Conservation (phyloP, 2,113 vertebrate genomes). For the Tachuris rubrigastra region DNA sequence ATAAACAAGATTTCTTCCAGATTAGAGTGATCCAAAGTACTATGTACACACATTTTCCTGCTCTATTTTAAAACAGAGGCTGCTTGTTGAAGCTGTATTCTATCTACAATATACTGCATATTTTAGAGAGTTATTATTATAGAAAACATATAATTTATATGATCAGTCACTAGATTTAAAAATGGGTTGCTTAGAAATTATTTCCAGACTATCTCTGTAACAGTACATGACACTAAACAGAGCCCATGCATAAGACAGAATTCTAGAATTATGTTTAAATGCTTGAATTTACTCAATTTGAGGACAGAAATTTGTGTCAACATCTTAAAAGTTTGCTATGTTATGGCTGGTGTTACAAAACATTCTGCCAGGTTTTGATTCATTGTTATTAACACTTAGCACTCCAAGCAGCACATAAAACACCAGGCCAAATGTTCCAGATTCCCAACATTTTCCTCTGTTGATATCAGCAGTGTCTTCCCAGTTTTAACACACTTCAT, state of each 20-base stretch:
- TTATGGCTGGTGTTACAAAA: background rate
- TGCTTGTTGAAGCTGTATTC: background rate
- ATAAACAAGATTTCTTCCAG: background rate
- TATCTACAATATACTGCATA: background rate
- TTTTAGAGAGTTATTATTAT: background rate
- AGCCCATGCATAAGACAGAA: background rate
- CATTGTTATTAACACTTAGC: constrained; percentile 11
- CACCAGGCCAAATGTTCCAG: constrained; percentile 20
- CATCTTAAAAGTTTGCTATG: background rate
- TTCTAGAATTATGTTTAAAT: background rate
- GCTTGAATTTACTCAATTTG: background rate
- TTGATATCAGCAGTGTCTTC: constrained; percentile 26
- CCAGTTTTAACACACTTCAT: constrained; percentile 59
- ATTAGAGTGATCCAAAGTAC: background rate
- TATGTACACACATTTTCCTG: background rate
- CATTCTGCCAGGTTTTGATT: constrained; percentile 1
- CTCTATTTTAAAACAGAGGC: background rate
- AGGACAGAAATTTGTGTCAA: background rate
- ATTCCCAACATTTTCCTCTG: background rate
- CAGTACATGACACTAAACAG: background rate
- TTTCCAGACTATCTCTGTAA: background rate
- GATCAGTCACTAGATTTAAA: background rate
- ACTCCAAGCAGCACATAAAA: background rate
- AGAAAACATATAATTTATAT: background rate
- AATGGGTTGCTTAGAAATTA: background rate